Evolutionary conservation across 2,113 vertebrate species (phyloP).

Genomic region (Jaculus jaculus): DNA sequence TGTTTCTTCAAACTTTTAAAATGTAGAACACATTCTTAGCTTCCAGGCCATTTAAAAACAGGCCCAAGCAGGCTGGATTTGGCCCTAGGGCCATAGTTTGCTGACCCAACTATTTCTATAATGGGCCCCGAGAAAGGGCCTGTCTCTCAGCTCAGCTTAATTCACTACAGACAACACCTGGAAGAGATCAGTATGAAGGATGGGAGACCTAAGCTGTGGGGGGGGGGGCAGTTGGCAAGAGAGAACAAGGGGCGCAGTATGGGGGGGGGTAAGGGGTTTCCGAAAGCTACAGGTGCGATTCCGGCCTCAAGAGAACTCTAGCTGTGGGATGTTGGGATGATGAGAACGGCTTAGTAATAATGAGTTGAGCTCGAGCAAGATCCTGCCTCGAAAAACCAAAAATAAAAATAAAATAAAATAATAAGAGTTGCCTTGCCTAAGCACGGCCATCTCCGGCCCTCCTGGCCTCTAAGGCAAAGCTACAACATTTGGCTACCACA

Average conservation of each 20-base stretch:
- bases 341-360: too few relatives aligned
- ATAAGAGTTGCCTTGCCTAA: not conserved
- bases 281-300: not conserved
- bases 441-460: not conserved
- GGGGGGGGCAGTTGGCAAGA: not conserved
- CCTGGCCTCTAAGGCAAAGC: conserved; percentile 20
- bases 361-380: too few relatives aligned
- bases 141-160: not conserved
- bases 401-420: too few relatives aligned
- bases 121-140: not conserved
- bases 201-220: not conserved
- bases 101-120: not conserved
- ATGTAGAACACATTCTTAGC: not conserved
- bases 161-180: not conserved
- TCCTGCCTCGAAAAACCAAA: too few relatives aligned
- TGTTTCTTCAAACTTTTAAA: not conserved
- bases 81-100: not conserved
- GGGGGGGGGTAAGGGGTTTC: too few relatives aligned
- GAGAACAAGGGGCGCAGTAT: not conserved
- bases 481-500: not conserved
- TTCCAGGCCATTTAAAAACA: not conserved
- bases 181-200: not conserved
- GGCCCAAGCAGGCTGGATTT: not conserved
- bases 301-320: not conserved
- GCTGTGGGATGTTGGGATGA: not conserved